Evolutionary conservation across 2,113 vertebrate genomes (phyloP).

Genomic region (Mormyrus lacerda): DNA sequence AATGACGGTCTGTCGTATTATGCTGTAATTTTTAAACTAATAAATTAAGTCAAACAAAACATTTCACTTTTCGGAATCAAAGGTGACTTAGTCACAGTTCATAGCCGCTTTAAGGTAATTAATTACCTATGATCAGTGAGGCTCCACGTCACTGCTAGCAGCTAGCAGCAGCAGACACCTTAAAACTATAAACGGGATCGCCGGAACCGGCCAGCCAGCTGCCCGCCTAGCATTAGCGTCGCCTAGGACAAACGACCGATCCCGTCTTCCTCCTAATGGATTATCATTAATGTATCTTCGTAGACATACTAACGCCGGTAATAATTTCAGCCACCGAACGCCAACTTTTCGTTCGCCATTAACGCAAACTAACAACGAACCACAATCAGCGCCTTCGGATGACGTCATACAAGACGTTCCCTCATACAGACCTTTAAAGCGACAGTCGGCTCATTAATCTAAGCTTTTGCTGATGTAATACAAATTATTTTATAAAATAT

Average conservation of each 20-base stretch:
- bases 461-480: background rate
- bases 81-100: background rate
- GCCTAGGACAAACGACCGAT: background rate
- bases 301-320: constrained; percentile 28
- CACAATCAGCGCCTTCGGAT: constrained; percentile 46
- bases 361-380: constrained; percentile 39
- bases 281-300: constrained; percentile 8
- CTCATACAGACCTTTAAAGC: background rate
- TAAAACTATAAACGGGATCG: background rate
- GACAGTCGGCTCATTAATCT: background rate
- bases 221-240: background rate
- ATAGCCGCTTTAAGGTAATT: background rate
- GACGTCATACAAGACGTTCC: constrained; percentile 36
- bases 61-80: background rate
- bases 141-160: background rate
- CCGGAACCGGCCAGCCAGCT: background rate
- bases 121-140: background rate
- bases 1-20: background rate
- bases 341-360: constrained; percentile 2
- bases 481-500: background rate
- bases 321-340: constrained; percentile 26
- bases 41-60: background rate
- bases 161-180: background rate
- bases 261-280: background rate
- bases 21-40: background rate